Base-by-base conservation (phyloP, 1,140 invertebrate genomes). In the Lepidotrigona ventralis region DNA sequence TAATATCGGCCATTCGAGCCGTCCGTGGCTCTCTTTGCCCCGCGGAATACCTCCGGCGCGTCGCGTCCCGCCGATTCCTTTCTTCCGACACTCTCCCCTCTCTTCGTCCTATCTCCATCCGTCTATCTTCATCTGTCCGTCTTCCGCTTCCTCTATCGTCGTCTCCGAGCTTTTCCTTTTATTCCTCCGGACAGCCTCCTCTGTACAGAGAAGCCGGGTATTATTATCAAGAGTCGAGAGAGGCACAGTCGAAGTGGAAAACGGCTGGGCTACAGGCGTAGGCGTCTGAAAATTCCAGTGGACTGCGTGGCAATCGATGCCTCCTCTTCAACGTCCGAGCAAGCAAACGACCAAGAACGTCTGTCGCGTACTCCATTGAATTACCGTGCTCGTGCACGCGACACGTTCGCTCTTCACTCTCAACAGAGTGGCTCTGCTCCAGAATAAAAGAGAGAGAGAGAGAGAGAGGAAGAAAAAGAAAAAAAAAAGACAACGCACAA, bases 311-410 rank as follows among this genome's bases (percentile, higher is more conserved):
- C 23, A 53, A 79, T 58, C 54, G 83, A 81, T 78, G 81, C 39
- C 75, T 66, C 51, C 19, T 78, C 56, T 63, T 82, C 58, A n/a
- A 60, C 58, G 73, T 70, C 26, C 74, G 19, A 46, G 66, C 33
- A 33, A 33, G 66, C 81, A 64, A 77, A 77, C 74, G 75, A 78
- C 26, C 81, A 63, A 68, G 83, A 74, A 73, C 51, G 83, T 58
- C 26, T 51, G 33, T 33, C 58, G 54, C 26, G 64, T 26, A 79
- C 75, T 83, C 83, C 83, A 82, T 88, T 89, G 88, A 91, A 85
- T 90, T 85, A 89, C 84, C 86, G 86, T 88, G 58, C 85, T 81
- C 78, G 86, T 86, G 86, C 88, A 90, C 85, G 89, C 88, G 88
- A 76, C 73, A 90, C 80, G 85, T 39, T 33, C 69, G 29, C 72